These are phyloP conservation scores for Mongoloraphidia duomilia DNA, from an alignment of 2,888 invertebrate genomes.

Conservation along the genomic window DNA sequence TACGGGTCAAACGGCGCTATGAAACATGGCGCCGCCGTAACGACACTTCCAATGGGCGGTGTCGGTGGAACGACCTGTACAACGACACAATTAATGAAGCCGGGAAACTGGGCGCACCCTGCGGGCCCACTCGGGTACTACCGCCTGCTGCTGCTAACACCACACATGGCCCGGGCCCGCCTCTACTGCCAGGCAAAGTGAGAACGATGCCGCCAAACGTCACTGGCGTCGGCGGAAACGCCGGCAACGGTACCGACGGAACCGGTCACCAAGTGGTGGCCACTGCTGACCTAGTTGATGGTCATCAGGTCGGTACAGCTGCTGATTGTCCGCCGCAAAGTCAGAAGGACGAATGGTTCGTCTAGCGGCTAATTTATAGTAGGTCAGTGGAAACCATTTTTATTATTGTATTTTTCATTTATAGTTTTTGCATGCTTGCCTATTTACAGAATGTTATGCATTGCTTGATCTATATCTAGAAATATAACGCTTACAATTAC, in stretches of 20 bases:
- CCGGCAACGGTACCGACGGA: conserved; percentile 28
- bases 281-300: conserved; percentile 36
- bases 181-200: conserved; percentile 60
- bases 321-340: conserved; percentile 37
- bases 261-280: conserved; percentile 24
- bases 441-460: no score
- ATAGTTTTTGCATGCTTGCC: no score
- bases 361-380: conserved; percentile 42
- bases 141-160: conserved; percentile 27
- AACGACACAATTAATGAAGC: conserved; percentile 42
- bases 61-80: conserved; percentile 27
- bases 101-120: conserved; percentile 95
- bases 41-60: conserved; percentile 33
- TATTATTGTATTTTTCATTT: no score
- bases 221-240: conserved; percentile 25
- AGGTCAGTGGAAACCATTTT: no score
- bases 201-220: conserved; percentile 32
- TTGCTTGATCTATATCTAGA: no score
- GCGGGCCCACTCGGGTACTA: conserved; percentile 54
- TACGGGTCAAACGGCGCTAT: conserved; percentile 58
- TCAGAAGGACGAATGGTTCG: conserved; percentile 88
- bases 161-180: conserved; percentile 57
- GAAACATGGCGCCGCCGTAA: conserved; percentile 41
- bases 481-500: no score
- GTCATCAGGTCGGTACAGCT: conserved; percentile 9